phyloP scores from a whole-genome alignment of 2,797 vertebrate species.

The Sylvilagus floridanus region DNA sequence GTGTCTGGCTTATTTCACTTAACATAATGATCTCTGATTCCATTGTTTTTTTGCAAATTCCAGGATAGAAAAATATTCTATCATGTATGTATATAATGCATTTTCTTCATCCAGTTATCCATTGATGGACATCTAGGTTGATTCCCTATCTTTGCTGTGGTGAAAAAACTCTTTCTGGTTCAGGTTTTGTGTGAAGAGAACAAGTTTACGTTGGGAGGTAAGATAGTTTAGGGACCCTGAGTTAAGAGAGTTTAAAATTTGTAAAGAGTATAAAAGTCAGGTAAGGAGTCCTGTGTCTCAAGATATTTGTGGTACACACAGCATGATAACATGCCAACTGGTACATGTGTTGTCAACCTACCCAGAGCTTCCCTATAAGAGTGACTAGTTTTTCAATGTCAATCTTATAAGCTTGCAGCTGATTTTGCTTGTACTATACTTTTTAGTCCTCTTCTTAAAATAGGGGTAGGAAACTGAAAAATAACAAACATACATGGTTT shows the following conservation, averaged over 20 bases:
- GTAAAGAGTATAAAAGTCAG: not conserved
- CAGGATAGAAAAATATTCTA: no score
- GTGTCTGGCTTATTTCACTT: no score
- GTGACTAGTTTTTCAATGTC: not conserved
- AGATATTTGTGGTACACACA: not conserved
- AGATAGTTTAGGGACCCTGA: not conserved
- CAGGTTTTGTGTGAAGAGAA: not conserved
- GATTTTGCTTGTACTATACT: not conserved
- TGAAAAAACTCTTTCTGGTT: not conserved
- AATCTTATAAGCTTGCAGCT: not conserved
- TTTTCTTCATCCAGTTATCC: no score
- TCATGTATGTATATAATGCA: no score
- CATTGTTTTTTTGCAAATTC: no score
- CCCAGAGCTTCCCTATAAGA: not conserved
- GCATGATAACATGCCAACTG: not conserved
- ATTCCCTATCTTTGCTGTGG: no score
- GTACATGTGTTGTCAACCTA: not conserved
- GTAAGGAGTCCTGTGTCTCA: not conserved
- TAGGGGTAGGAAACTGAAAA: constrained; percentile 20
- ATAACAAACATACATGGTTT: not conserved
- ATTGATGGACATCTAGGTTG: no score
- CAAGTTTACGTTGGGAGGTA: not conserved
- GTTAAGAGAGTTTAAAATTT: not conserved
- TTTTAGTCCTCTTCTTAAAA: constrained; percentile 9
- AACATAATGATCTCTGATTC: no score